Evolutionary conservation across 2,888 invertebrate species (phyloP).

Genomic region (Himalopsyche kuldschensis): DNA sequence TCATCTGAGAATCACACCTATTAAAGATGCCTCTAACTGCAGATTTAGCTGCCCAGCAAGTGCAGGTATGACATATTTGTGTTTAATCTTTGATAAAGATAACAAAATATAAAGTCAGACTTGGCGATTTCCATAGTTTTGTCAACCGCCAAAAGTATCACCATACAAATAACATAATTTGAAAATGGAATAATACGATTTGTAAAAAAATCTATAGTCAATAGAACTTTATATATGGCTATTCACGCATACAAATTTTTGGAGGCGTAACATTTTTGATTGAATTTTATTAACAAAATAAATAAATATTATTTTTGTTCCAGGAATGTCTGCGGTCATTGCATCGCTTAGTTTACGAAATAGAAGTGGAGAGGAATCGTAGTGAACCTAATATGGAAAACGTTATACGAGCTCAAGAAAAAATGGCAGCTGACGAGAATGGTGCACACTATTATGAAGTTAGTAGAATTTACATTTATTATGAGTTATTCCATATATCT

Average conservation of each 20-base stretch:
- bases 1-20: slow-evolving; percentile 30
- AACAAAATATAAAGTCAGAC: too few species aligned
- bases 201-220: background rate
- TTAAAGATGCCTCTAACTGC: slow-evolving; percentile 73
- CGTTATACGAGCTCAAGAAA: slow-evolving; percentile 75
- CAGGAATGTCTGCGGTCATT: slow-evolving; percentile 80
- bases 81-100: background rate
- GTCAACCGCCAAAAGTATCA: background rate
- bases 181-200: background rate
- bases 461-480: background rate
- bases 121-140: background rate
- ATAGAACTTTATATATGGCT: too few species aligned
- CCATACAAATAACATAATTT: background rate
- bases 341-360: slow-evolving; percentile 75
- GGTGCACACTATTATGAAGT: slow-evolving; percentile 44
- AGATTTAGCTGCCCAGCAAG: slow-evolving; percentile 75
- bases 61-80: slow-evolving; percentile 49
- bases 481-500: too few species aligned
- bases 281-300: too few species aligned
- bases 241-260: too few species aligned
- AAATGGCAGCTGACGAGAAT: slow-evolving; percentile 59
- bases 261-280: too few species aligned
- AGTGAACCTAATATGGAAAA: slow-evolving; percentile 80
- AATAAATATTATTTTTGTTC: slow-evolving; percentile 8
- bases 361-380: slow-evolving; percentile 77